Evolutionary conservation across 2,113 vertebrate genomes (phyloP).

Genomic region (Nothocercus nigrocapillus): DNA sequence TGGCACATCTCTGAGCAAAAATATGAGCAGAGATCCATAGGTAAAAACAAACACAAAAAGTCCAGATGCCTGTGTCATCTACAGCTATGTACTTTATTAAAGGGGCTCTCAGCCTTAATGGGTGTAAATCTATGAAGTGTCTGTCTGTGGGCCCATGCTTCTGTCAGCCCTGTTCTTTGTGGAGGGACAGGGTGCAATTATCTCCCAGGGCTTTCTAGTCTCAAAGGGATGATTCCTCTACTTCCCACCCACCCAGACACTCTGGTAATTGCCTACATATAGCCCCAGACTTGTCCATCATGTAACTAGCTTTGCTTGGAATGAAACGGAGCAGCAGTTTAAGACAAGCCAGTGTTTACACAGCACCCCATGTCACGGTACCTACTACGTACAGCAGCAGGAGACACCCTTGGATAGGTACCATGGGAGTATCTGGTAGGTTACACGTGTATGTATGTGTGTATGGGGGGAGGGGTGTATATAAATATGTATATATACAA

Average conservation of each 20-base stretch:
- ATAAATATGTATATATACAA: no score
- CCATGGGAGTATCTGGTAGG: no score
- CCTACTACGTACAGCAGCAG: not conserved
- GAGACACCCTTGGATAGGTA: no score
- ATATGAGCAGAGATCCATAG: not conserved
- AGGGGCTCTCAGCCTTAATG: not conserved
- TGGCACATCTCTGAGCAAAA: not conserved
- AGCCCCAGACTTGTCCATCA: rapidly evolving
- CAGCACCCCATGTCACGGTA: not conserved
- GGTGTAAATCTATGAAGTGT: not conserved
- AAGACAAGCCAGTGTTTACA: not conserved
- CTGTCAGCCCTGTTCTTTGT: not conserved
- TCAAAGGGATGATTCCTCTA: not conserved
- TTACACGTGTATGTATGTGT: not conserved
- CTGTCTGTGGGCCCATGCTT: not conserved
- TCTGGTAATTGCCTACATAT: rapidly evolving
- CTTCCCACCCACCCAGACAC: not conserved
- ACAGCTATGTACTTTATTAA: not conserved
- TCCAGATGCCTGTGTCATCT: not conserved
- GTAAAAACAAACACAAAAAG: not conserved
- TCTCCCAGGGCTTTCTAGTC: not conserved
- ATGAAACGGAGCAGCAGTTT: not conserved
- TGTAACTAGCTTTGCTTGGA: rapidly evolving
- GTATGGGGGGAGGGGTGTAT: not conserved
- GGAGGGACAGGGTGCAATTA: not conserved